Evolutionary conservation across 2,888 invertebrate genomes (phyloP), one percentile per base, ranked within the genome.

Genomic region (Chirona hameri): DNA sequence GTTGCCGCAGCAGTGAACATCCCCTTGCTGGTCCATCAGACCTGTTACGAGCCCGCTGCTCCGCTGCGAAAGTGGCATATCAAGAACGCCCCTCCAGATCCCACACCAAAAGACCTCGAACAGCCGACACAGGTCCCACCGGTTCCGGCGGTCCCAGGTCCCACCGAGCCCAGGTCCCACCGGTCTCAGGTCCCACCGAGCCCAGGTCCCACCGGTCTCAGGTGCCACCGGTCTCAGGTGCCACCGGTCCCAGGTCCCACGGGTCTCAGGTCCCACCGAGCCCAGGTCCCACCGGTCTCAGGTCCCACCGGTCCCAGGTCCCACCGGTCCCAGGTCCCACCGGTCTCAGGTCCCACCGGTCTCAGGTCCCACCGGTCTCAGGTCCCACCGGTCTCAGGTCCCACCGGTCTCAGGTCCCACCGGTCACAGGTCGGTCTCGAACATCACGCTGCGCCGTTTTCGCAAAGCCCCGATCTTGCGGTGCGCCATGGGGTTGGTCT

Each of bases 401-500:
- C 29, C 29, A 14, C 29, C 12, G 2, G 15, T 5, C 29, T 14
- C 29, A 1, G 14, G 14, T 0, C 69, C 29, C 29, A 4, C 15
- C 27, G 7, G 14, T 76, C 76, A 79, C 48, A 79, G 79, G 27
- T 48, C 27, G 0, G 79, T 79, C 79, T 79, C 79, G 18, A 79
- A 79, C 48, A 79, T 12, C 14, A 79, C 79, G 52, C 48, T 79
- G 79, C 52, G 79, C n/a, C 27, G 79, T 21, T 27, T 48, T n/a
- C 79, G 79, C 10, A 52, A 0, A 27, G 79, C 79, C 48, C 79
- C 79, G 48, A 79, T 48, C 52, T 79, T 79, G n/a, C 79, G 79
- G 14, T 52, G 79, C n/a, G 79, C 79, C 79, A 79, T 48, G 48
- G 79, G 79, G 79, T 79, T 79, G 27, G 79, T 79, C 9, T 52